Percentiles rank a stretch among this genome's conserved stretches.
Conservation (phyloP, 1,140 invertebrate species). For the Bemisia tabaci region DNA sequence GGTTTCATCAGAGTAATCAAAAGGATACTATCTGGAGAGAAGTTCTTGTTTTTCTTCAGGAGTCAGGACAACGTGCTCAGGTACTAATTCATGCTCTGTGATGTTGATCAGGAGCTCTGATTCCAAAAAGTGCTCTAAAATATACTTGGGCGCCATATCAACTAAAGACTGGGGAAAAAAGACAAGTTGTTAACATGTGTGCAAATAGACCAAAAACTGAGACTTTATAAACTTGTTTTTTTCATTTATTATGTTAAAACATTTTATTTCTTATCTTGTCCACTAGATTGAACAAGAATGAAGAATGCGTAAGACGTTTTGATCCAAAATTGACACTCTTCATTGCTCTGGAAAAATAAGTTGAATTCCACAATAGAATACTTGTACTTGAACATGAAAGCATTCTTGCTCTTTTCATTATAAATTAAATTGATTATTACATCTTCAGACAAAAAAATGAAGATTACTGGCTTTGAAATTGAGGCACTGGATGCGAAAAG, state of each 20-base stretch:
- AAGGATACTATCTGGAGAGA: conserved; percentile 77
- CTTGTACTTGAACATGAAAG: too few relatives aligned
- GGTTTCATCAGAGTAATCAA: too few relatives aligned
- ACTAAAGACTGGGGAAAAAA: conserved; percentile 55
- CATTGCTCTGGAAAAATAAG: too few relatives aligned
- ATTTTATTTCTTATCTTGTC: too few relatives aligned
- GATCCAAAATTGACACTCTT: not conserved
- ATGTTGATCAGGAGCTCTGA: conserved; percentile 98
- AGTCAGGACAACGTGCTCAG: conserved; percentile 96
- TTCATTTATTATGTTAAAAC: not conserved
- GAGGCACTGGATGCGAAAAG: too few relatives aligned
- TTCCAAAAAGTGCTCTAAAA: conserved; percentile 96
- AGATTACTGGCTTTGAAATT: too few relatives aligned
- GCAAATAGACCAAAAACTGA: not conserved
- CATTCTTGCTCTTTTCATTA: not conserved
- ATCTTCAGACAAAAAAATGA: too few relatives aligned
- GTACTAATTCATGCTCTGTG: conserved; percentile 97
- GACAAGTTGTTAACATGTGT: not conserved
- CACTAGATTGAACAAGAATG: too few relatives aligned
- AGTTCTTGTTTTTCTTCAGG: conserved; percentile 95
- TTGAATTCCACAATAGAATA: too few relatives aligned
- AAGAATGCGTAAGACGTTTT: not conserved
- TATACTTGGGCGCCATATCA: conserved; percentile 99
- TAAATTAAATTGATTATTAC: not conserved
- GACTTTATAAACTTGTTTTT: not conserved